These are phyloP conservation scores for Muscidifurax raptorellus DNA, from an alignment of 1,140 invertebrate species.

Conservation along the genomic window DNA sequence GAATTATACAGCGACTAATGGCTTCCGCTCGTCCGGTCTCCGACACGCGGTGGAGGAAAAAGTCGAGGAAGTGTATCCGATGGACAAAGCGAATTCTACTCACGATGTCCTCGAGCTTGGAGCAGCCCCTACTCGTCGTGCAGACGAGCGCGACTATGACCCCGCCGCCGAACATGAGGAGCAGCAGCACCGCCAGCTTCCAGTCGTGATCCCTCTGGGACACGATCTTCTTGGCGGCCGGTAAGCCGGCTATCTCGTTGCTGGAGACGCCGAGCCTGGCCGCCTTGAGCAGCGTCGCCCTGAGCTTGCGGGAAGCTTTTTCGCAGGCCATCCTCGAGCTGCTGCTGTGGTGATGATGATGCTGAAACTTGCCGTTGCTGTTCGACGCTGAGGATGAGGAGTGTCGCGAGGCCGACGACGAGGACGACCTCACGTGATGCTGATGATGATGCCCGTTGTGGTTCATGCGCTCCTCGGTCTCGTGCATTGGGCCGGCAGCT, in stretches of 20 bases:
- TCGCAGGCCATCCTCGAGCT: constrained; percentile 71
- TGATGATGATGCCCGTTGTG: constrained; percentile 14
- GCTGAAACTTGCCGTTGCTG: not conserved
- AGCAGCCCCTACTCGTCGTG: constrained; percentile 70
- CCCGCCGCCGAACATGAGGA: constrained; percentile 69
- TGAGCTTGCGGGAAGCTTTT: constrained; percentile 68
- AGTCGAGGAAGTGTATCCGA: no score
- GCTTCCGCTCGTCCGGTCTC: not conserved
- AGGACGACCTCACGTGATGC: constrained; percentile 20
- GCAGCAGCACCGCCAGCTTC: constrained; percentile 70
- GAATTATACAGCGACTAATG: not conserved
- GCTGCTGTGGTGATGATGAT: constrained; percentile 63
- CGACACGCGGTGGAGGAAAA: constrained; percentile 25
- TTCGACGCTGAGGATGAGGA: not conserved
- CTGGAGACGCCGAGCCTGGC: constrained; percentile 67
- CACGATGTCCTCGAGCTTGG: constrained; percentile 72
- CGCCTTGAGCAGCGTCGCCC: constrained; percentile 68
- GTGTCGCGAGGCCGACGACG: not conserved
- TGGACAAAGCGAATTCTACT: constrained; percentile 56
- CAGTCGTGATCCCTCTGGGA: constrained; percentile 71
- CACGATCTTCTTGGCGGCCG: constrained; percentile 68
- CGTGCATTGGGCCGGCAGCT: constrained; percentile 33
- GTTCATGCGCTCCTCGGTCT: constrained; percentile 30
- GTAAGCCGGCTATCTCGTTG: constrained; percentile 65
- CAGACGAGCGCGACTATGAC: constrained; percentile 72